phyloP scores from a whole-genome alignment of 1,140 invertebrate species.

The Lordiphosa clarofinis region DNA sequence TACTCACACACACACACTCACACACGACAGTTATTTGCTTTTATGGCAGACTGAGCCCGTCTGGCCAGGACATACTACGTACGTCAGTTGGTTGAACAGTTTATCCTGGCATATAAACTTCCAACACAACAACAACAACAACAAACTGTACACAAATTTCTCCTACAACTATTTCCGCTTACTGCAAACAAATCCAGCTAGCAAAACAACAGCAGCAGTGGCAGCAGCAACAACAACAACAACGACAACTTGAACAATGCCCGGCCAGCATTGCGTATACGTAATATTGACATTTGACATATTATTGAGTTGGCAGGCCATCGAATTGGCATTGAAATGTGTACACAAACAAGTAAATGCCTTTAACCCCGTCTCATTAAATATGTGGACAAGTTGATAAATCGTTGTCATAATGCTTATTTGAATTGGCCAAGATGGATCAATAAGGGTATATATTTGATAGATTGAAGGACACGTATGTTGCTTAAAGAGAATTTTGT shows the following conservation, averaged over 20 bases:
- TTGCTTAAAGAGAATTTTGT: too few relatives aligned
- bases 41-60: constrained; percentile 59
- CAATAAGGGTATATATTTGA: not conserved
- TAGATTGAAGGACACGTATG: too few relatives aligned
- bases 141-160: constrained; percentile 6
- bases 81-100: constrained; percentile 71
- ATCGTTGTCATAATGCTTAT: constrained; percentile 54
- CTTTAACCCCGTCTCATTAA: constrained; percentile 69
- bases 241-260: constrained; percentile 34
- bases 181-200: constrained; percentile 73
- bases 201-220: constrained; percentile 57
- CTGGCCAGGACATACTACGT: constrained; percentile 48
- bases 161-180: constrained; percentile 72
- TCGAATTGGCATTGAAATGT: constrained; percentile 29
- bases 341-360: constrained; percentile 41
- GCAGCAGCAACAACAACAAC: constrained; percentile 15
- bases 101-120: constrained; percentile 73
- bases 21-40: constrained; percentile 69
- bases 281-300: constrained; percentile 69
- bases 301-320: constrained; percentile 57
- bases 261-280: constrained; percentile 58
- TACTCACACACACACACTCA: constrained; percentile 10
- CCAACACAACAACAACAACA: constrained; percentile 46
- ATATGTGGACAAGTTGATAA: constrained; percentile 77
- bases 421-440: constrained; percentile 11